Conservation (phyloP, 2,113 vertebrate species). For the Caretta caretta region DNA sequence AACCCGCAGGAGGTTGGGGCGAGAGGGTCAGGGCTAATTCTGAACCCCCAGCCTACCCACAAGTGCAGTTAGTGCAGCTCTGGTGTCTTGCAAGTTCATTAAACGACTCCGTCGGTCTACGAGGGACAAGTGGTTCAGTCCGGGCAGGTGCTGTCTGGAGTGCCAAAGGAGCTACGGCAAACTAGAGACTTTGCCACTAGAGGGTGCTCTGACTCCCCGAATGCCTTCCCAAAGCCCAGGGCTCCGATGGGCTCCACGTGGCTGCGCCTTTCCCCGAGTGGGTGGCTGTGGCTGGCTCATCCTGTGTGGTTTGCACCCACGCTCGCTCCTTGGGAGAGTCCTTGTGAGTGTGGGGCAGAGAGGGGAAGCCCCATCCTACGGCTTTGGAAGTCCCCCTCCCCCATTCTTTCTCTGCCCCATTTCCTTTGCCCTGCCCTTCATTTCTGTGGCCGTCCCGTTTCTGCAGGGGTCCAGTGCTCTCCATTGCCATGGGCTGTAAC, state of each 20-base stretch:
- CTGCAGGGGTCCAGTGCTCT: conserved; percentile 87
- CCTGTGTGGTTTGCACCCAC: not conserved
- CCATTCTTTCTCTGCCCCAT: not conserved
- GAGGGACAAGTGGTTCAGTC: not conserved
- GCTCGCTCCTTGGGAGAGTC: not conserved
- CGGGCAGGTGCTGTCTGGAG: not conserved
- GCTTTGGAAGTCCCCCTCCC: not conserved
- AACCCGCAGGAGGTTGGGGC: not conserved
- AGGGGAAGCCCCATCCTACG: not conserved
- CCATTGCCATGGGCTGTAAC: conserved; percentile 85
- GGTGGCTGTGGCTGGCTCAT: not conserved
- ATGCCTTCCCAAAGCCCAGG: not conserved
- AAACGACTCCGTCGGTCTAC: not conserved
- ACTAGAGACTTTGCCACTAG: not conserved
- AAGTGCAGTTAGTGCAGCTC: not conserved
- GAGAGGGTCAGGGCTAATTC: not conserved
- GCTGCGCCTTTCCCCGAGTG: not conserved
- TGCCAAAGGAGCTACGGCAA: not conserved
- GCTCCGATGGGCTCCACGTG: not conserved
- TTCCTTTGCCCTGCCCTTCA: not conserved
- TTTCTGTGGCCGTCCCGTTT: not conserved
- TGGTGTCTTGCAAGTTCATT: not conserved
- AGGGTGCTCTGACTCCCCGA: not conserved
- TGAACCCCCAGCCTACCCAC: not conserved
- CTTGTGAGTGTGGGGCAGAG: not conserved